These are phyloP conservation scores for Nasonovia ribisnigri DNA, from an alignment of 2,888 invertebrate genomes.

Conservation along the genomic window DNA sequence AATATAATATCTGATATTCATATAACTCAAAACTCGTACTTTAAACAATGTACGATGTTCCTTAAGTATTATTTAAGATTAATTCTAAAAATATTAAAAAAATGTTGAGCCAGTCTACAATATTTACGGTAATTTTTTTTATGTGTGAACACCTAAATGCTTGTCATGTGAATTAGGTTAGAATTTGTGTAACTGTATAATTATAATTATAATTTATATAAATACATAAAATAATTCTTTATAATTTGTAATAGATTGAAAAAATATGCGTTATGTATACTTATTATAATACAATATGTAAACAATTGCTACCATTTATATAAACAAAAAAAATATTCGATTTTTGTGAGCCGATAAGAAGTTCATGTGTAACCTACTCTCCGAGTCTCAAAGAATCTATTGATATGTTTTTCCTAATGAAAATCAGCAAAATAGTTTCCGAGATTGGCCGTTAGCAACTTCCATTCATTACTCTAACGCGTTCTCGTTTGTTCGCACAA, in stretches of 20 bases:
- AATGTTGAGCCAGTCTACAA: no score
- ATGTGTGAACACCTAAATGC: background rate
- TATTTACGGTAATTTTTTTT: background rate
- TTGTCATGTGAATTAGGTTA: background rate
- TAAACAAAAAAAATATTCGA: background rate
- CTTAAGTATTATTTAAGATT: background rate
- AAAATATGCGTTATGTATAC: background rate
- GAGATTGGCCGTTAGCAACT: background rate
- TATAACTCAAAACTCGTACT: background rate
- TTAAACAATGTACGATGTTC: background rate
- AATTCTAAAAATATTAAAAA: background rate
- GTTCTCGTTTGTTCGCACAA: background rate
- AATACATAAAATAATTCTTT: no score
- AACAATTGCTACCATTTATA: background rate
- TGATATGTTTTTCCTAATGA: background rate
- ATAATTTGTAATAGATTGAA: no score
- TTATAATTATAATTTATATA: no score
- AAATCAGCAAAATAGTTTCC: background rate
- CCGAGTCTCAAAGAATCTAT: background rate
- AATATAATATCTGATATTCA: background rate
- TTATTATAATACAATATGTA: background rate
- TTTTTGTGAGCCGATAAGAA: background rate
- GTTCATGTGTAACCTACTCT: background rate
- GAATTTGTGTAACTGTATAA: no score
- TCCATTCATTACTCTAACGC: background rate